Base-by-base conservation (phyloP, 2,888 invertebrate species). In the Julus scanicus region DNA sequence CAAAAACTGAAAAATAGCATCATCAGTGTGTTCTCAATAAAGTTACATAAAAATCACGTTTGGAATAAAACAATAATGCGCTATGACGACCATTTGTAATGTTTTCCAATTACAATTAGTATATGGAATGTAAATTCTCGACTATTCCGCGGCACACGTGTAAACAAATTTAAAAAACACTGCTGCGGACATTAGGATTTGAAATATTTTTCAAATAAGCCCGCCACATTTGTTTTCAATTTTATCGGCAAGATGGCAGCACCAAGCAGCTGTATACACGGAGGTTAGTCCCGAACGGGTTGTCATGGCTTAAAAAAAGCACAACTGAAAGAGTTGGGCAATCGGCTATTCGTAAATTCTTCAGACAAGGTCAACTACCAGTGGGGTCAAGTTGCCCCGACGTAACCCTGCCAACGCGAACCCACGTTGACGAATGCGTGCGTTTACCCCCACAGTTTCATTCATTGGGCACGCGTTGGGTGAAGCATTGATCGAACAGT, bases 301-400 rank as follows among this genome's bases (percentile, higher is more conserved):
- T 80, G 80, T 80, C 80, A 80, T 80, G 80, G 80, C 80, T 80
- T 71, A 80, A 80, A 80, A 53, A 80, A 80, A 37, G 4, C 80
- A n/a, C 80, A 80, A 80, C 15, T 4, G 29, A 29, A 29, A 71
- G 80, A 80, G 80, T 80, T 80, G 80, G 80, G 80, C 37, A 80
- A 80, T 80, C 80, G 37, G 80, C 80, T 80, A 80, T 80, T 37
- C 80, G 37, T 37, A 80, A 80, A 80, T 80, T 80, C 80, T 80
- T 80, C 13, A 37, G 80, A 37, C 80, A 80, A 80, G 80, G 80
- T 80, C 80, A 80, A 80, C 80, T 80, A 80, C 80, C 80, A 80
- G 80, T 37, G 80, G 80, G 80, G 80, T 80, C 80, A 44, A 17
- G 71, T 71, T 9, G 20, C 11, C 80, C 80, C 37, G 29, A 37